These are phyloP conservation scores for Carcharodon carcharias DNA, from an alignment of 2,797 vertebrate species.

Conservation along the genomic window DNA sequence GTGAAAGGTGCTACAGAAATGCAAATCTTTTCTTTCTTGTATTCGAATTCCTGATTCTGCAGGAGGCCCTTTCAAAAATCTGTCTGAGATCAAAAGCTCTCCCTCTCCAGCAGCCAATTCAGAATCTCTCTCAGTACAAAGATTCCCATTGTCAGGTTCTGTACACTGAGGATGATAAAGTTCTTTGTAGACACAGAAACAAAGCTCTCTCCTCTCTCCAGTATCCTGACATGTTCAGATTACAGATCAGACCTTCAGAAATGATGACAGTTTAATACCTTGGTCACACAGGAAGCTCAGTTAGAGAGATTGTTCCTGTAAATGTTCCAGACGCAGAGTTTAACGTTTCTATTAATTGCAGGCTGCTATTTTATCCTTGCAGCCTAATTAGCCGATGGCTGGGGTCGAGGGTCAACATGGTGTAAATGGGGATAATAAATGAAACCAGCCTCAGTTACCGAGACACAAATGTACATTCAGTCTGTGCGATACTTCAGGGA, in stretches of 20 bases:
- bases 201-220: conserved; percentile 9
- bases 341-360: background rate
- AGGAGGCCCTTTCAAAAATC: background rate
- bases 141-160: background rate
- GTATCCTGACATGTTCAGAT: background rate
- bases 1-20: background rate
- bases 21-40: background rate
- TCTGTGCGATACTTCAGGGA: background rate
- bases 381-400: background rate
- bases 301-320: background rate
- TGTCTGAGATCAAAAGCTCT: background rate
- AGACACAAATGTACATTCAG: background rate
- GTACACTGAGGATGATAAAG: background rate
- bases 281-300: background rate
- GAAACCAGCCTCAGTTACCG: background rate
- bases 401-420: background rate
- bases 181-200: background rate
- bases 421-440: background rate
- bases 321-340: background rate
- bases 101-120: background rate
- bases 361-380: background rate
- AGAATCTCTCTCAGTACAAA: background rate
- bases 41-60: background rate
- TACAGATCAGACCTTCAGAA: background rate
- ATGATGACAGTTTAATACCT: background rate